A percentile compares a stretch with the other conserved stretches of the same genome.
phyloP scores from a whole-genome alignment of 2,888 invertebrate genomes.

The Lepidocyrtinus sp. region DNA sequence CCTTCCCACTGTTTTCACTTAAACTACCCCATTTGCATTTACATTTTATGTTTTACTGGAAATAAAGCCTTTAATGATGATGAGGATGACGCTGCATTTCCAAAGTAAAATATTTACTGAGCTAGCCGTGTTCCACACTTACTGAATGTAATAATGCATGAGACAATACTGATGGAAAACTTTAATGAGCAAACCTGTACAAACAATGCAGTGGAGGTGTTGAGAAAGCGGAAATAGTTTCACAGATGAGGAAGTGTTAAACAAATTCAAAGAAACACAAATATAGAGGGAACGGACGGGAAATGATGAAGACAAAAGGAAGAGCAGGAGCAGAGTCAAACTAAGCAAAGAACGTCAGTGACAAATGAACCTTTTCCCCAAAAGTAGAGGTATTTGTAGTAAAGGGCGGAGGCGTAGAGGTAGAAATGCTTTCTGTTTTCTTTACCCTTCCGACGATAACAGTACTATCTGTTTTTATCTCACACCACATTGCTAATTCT shows the following conservation, averaged over 20 bases:
- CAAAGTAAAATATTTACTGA: background rate
- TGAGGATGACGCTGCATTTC: conserved; percentile 2
- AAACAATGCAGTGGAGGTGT: conserved; percentile 16
- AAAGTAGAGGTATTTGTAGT: conserved; percentile 7
- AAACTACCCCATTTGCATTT: conserved; percentile 14
- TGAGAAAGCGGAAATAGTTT: conserved; percentile 6
- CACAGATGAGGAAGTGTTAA: background rate
- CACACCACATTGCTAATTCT: conserved; percentile 12
- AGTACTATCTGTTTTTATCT: conserved; percentile 2
- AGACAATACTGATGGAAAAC: background rate
- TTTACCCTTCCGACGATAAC: conserved; percentile 10
- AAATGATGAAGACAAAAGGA: background rate
- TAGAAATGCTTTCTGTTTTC: background rate
- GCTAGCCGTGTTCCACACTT: background rate
- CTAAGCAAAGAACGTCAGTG: background rate
- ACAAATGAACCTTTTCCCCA: conserved; percentile 19
- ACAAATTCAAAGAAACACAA: background rate
- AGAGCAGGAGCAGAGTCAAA: background rate
- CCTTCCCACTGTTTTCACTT: conserved; percentile 19
- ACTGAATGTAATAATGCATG: background rate
- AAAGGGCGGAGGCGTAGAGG: no score
- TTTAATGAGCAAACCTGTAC: conserved; percentile 36
- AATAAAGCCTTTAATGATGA: conserved; percentile 9
- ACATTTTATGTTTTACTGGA: background rate
- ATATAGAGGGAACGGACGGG: background rate